These are phyloP conservation scores for Helicolenus hilgendorfi DNA, from an alignment of 2,797 vertebrate species.

Conservation along the genomic window DNA sequence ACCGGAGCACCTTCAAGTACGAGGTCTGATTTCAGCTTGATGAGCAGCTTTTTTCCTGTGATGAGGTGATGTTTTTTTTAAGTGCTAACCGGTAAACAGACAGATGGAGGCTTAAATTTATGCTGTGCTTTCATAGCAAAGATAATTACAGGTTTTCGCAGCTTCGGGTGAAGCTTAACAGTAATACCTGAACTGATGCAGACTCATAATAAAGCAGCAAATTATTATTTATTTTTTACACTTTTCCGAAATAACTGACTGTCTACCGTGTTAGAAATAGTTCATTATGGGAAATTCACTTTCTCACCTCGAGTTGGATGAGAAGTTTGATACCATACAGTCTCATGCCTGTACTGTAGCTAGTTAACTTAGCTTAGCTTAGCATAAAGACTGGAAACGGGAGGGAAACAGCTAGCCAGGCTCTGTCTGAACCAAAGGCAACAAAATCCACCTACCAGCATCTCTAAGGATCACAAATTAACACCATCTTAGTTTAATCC, in stretches of 20 bases:
- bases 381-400: background rate
- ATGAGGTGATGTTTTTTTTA: background rate
- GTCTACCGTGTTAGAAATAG: background rate
- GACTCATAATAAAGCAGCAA: background rate
- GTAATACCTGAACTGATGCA: background rate
- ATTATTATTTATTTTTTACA: background rate
- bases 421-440: too few relatives aligned
- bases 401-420: too few relatives aligned
- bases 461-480: background rate
- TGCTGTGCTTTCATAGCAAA: background rate
- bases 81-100: slow-evolving; percentile 1
- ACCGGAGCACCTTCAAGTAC: slow-evolving; percentile 11
- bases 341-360: background rate
- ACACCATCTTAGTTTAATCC: too few relatives aligned
- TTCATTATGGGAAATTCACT: background rate
- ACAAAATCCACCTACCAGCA: too few relatives aligned
- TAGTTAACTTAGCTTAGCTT: background rate
- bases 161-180: background rate
- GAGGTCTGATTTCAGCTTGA: slow-evolving; percentile 6
- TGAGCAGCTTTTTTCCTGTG: background rate
- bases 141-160: background rate
- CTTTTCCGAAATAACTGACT: background rate
- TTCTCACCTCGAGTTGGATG: background rate
- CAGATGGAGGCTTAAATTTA: background rate
- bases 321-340: background rate